Evolutionary conservation across 1,140 invertebrate species (phyloP).

Genomic region (Proales similis): DNA sequence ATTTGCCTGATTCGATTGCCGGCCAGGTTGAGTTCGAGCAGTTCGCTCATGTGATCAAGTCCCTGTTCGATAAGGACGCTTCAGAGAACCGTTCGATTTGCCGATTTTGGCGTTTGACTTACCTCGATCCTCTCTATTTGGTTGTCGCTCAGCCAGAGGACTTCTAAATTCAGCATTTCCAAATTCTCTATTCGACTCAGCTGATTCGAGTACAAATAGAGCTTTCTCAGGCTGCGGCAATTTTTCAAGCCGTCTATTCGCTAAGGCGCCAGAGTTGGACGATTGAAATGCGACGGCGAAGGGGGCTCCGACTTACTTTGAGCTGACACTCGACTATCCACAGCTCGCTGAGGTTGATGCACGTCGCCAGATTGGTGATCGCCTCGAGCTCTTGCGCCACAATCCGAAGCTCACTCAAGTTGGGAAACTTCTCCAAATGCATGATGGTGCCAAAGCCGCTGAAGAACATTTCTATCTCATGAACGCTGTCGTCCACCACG

Average conservation of each 20-base stretch:
- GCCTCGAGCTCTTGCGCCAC: slow-evolving; percentile 44
- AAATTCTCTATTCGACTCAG: slow-evolving; percentile 47
- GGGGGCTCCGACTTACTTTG: slow-evolving; percentile 40
- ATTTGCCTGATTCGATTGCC: slow-evolving; percentile 50
- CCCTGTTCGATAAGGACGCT: background rate
- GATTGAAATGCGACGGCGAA: background rate
- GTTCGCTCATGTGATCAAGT: slow-evolving; percentile 38
- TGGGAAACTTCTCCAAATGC: slow-evolving; percentile 46
- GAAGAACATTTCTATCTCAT: slow-evolving; percentile 48
- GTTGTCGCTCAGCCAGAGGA: slow-evolving; percentile 48
- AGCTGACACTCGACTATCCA: slow-evolving; percentile 49
- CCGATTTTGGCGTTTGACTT: too few relatives aligned
- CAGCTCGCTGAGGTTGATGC: slow-evolving; percentile 44
- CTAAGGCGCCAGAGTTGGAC: slow-evolving; percentile 41
- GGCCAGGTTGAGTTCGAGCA: slow-evolving; percentile 50
- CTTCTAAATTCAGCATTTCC: slow-evolving; percentile 42
- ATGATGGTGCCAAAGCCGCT: slow-evolving; percentile 45
- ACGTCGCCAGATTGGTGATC: slow-evolving; percentile 42
- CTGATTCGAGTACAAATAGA: slow-evolving; percentile 48
- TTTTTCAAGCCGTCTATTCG: slow-evolving; percentile 46
- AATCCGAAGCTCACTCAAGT: slow-evolving; percentile 43
- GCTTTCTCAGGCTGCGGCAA: slow-evolving; percentile 41
- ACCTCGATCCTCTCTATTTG: slow-evolving; percentile 47
- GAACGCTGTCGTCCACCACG: slow-evolving; percentile 38
- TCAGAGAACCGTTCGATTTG: background rate